These are phyloP conservation scores for Clepsis dumicolana DNA, from an alignment of 2,888 invertebrate genomes.

Conservation along the genomic window DNA sequence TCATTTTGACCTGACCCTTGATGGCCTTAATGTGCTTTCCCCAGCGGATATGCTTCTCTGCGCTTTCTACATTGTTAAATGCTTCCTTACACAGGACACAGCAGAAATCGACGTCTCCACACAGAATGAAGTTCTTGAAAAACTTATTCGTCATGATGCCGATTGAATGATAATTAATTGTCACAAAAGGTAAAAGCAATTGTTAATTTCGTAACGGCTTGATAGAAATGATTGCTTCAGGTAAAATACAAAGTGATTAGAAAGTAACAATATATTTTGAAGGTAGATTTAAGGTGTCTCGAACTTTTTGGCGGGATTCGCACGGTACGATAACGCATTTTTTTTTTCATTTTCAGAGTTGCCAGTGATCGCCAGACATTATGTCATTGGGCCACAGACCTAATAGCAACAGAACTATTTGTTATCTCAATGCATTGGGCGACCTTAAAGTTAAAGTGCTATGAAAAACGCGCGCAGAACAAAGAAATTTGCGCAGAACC, in stretches of 20 bases:
- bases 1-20: constrained; percentile 53
- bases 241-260: background rate
- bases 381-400: too few relatives aligned
- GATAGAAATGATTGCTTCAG: background rate
- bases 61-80: constrained; percentile 51
- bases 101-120: constrained; percentile 61
- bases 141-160: constrained; percentile 55
- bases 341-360: background rate
- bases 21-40: constrained; percentile 61
- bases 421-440: too few relatives aligned
- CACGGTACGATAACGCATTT: background rate
- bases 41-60: constrained; percentile 69
- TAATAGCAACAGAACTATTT: too few relatives aligned
- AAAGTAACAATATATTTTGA: background rate
- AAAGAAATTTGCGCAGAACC: too few relatives aligned
- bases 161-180: constrained; percentile 27
- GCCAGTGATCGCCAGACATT: too few relatives aligned
- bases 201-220: background rate
- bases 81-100: constrained; percentile 68
- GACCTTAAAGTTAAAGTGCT: too few relatives aligned
- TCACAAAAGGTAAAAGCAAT: constrained; percentile 17
- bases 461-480: too few relatives aligned
- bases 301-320: background rate
- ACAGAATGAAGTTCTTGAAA: constrained; percentile 66
- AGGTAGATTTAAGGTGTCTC: background rate